Evolutionary conservation across 2,888 invertebrate species (phyloP).

Genomic region (Tipula confusa): DNA sequence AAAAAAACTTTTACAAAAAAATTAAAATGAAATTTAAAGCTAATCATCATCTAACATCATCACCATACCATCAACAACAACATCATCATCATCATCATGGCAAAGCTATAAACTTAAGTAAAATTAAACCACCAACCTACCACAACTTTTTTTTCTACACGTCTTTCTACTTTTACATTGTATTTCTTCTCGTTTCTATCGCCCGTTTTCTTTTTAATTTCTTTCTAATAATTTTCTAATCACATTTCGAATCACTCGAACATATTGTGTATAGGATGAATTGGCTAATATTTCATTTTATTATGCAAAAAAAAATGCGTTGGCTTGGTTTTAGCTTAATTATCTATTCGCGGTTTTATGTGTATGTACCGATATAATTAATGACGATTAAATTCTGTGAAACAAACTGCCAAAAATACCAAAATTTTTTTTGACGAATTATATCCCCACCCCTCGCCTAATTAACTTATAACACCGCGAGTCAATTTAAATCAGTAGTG

Average conservation of each 20-base stretch:
- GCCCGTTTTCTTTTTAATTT: not conserved
- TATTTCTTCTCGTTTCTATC: not conserved
- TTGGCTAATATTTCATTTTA: too few species aligned
- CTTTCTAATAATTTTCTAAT: not conserved
- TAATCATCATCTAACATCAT: not conserved
- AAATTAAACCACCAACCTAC: constrained; percentile 25
- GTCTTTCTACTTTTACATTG: not conserved
- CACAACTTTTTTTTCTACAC: not conserved
- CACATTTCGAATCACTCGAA: not conserved
- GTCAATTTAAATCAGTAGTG: not conserved
- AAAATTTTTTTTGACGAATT: not conserved
- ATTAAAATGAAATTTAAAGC: not conserved
- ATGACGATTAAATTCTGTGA: not conserved
- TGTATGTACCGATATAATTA: not conserved
- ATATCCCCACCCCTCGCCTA: not conserved
- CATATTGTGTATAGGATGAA: not conserved
- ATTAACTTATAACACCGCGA: not conserved
- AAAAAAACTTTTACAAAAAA: not conserved
- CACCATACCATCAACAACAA: not conserved
- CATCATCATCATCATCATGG: not conserved
- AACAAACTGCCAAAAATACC: not conserved
- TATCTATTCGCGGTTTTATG: not conserved
- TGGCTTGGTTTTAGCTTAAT: not conserved
- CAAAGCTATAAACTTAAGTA: not conserved
- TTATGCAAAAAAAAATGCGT: too few species aligned